Conservation (phyloP, 2,888 invertebrate genomes). For the Beris chalybata region DNA sequence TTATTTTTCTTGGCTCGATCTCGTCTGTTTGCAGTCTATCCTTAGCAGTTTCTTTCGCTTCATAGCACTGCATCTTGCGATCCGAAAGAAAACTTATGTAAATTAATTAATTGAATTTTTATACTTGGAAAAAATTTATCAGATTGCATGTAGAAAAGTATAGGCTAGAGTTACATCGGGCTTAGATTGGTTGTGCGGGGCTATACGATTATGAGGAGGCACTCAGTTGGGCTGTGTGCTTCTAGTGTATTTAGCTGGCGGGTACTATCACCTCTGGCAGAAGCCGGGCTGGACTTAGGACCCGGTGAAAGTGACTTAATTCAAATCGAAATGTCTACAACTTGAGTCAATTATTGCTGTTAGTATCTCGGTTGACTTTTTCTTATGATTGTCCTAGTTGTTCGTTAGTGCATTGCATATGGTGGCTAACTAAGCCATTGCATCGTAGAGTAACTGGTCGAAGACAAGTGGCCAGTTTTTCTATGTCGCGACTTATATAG, state of each 20-base stretch:
- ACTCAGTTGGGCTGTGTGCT: background rate
- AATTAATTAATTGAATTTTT: conserved; percentile 18
- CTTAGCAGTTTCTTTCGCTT: background rate
- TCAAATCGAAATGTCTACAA: conserved; percentile 19
- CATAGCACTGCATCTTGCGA: background rate
- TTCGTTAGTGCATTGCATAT: too few relatives aligned
- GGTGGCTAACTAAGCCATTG: too few relatives aligned
- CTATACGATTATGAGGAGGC: too few relatives aligned
- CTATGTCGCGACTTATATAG: conserved; percentile 25
- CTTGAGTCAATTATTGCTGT: conserved; percentile 15
- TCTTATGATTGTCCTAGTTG: background rate
- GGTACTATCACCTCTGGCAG: background rate
- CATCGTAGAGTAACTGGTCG: background rate
- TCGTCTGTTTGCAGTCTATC: background rate
- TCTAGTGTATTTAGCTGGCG: background rate
- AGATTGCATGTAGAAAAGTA: background rate
- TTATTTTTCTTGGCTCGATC: background rate
- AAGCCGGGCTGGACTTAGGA: background rate
- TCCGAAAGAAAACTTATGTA: conserved; percentile 13
- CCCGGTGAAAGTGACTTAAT: conserved; percentile 15
- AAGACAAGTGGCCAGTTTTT: conserved; percentile 10
- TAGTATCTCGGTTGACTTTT: conserved; percentile 5
- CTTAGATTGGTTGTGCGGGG: too few relatives aligned
- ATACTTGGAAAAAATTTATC: background rate
- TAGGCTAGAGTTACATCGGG: too few relatives aligned